Conservation (phyloP, 2,797 vertebrate genomes). For the Chelmon rostratus region DNA sequence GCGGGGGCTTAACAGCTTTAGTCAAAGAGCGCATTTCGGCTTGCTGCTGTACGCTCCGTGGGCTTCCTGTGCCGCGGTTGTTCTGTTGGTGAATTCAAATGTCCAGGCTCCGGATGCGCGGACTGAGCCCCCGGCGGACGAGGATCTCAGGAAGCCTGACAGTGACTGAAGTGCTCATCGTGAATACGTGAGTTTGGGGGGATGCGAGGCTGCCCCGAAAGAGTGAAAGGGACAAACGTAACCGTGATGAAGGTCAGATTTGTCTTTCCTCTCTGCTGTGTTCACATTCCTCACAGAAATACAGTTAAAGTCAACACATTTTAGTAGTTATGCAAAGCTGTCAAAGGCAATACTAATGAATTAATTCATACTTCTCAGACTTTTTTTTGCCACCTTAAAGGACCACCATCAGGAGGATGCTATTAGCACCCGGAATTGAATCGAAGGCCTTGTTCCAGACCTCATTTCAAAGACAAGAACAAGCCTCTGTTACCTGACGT, state of each 20-base stretch:
- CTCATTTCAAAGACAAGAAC: constrained; percentile 39
- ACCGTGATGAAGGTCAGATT: constrained; percentile 11
- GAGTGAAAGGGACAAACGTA: not conserved
- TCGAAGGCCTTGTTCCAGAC: constrained; percentile 19
- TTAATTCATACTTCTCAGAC: not conserved
- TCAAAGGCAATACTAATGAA: not conserved
- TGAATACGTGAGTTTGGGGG: constrained; percentile 24
- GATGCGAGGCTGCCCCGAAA: not conserved
- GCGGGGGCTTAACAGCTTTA: constrained; percentile 72
- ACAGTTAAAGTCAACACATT: not conserved
- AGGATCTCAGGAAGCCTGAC: constrained; percentile 28
- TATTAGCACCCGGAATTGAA: constrained; percentile 18
- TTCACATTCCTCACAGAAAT: not conserved
- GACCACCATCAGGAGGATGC: constrained; percentile 8
- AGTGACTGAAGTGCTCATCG: constrained; percentile 17
- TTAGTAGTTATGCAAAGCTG: not conserved
- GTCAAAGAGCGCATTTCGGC: constrained; percentile 69
- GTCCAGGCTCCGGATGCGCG: constrained; percentile 9
- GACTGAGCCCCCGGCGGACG: constrained; percentile 11
- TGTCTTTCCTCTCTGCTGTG: not conserved
- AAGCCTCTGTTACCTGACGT: constrained; percentile 57
- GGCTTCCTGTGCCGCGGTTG: constrained; percentile 21
- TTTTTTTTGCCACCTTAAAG: constrained; percentile 12
- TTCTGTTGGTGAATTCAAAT: constrained; percentile 54
- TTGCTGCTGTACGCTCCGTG: constrained; percentile 47